Conservation (phyloP, 2,888 invertebrate species). For the Drosophila recens region DNA sequence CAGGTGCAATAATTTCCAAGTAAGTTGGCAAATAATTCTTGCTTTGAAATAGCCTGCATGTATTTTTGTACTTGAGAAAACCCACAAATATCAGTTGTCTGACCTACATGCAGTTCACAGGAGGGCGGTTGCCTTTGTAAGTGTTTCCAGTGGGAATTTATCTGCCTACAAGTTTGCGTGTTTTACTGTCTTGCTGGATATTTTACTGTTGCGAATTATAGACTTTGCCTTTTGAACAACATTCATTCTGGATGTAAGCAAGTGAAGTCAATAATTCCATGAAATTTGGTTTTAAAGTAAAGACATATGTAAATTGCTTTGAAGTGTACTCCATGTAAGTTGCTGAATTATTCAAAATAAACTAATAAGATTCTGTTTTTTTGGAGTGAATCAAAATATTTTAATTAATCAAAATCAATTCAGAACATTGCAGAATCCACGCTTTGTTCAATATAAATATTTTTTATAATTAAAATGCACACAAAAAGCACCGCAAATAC, state of each 20-base stretch:
- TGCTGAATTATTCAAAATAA: not conserved
- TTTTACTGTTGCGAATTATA: not conserved
- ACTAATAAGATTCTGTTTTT: not conserved
- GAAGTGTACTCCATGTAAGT: not conserved
- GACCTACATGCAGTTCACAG: conserved; percentile 1
- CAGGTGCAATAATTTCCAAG: not conserved
- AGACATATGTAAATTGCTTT: not conserved
- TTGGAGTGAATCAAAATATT: conserved; percentile 1
- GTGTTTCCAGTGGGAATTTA: not conserved
- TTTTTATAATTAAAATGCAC: conserved; percentile 20
- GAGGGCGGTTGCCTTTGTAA: not conserved
- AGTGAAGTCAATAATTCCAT: not conserved
- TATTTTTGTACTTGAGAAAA: not conserved
- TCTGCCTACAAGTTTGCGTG: not conserved
- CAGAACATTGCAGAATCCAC: not conserved
- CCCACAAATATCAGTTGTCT: not conserved
- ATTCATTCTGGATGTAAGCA: not conserved
- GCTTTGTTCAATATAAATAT: not conserved
- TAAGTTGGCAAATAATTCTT: conserved; percentile 1
- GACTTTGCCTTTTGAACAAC: not conserved
- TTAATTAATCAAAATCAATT: conserved; percentile 4
- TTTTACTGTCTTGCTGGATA: not conserved
- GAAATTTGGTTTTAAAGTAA: not conserved
- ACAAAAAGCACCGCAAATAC: conserved; percentile 17
- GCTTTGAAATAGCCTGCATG: not conserved